Base-by-base conservation (phyloP, 1,140 invertebrate species). In the Hetaerina americana region DNA sequence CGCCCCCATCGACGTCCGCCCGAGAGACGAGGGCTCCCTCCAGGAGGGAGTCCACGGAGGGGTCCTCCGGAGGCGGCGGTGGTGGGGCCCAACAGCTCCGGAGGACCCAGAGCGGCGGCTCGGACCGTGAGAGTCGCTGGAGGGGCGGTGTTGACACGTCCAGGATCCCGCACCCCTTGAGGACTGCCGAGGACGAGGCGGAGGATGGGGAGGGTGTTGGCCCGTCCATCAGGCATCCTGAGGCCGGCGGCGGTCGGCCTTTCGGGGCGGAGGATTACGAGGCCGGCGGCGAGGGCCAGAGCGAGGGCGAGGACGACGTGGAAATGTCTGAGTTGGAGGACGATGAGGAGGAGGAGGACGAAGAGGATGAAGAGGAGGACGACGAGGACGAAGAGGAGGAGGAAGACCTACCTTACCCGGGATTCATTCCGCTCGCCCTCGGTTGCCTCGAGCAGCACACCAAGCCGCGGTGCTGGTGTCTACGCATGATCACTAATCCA, bases 401-500 rank as follows among this genome's bases (percentile, higher is more conserved):
- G 67, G 76, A 78, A 40, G 85, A 90, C 73, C 84, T 95, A 66
- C 92, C 92, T 10, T 97, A 92, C 82, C 93, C 94, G 15, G 93
- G 93, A 66, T 97, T 97, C 81, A 88, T 90, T 22, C 89, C 92
- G 28, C 84, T 93, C 66, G 87, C 90, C 49, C 82, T 98, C 72
- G 86, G 88, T 75, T 95, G 93, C 78, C 84, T 99, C 73, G 89
- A 91, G 27, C 96, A 99, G 80, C 90, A 86, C 49, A 92, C 93
- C 72, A 83, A 87, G 71, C 90, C 94, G 28, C 87, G 96, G 78
- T 93, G 90, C 82, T 94, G 91, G 91, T 97, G 95, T 84, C 87
- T 99, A 75, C 89, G 88, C 75, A 90, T 97, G 82, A 97, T 98
- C 82, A 96, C 94, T 67, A 98, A 97, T 90, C 94, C 95, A 96